Base-by-base conservation (phyloP, 2,797 vertebrate genomes). In the Eurystomus glaucurus region DNA sequence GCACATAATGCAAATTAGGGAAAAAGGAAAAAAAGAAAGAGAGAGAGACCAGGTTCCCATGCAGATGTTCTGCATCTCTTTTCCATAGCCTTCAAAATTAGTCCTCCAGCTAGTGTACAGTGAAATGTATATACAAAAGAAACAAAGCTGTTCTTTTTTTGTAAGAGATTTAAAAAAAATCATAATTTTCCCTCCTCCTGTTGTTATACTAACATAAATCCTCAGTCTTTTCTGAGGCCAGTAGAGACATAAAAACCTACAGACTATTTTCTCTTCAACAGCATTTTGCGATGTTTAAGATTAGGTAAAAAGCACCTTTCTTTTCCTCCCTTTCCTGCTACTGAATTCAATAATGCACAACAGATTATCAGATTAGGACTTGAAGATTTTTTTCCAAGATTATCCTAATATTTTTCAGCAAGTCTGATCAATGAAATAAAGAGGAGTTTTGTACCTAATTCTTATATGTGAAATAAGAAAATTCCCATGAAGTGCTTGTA, bases 1-100 rank as follows among this genome's bases (percentile, higher is more conserved):
- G 57, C 90, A 81, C 85, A 69, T 83, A 88, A 96, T 91, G 89
- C 71, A 97, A 95, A 97, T 97, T 78, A 93, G 48, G n/a, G 50
- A 41, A 94, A 90, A 88, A 48, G 6, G 15, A 43, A 68, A 41
- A 51, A 35, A 45, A 39, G 14, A 37, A 10, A 9, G 14, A 58
- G 15, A 64, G 19, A 55, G 51, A 83, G 69, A 85, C 68, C 35
- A 75, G 69, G 79, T 88, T 97, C 94, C 90, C 93, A 88, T 95
- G 83, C 66, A 96, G 95, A 94, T 90, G 92, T 94, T 94, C 70
- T 65, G 65, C 74, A 96, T 58, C 35, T 82, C 68, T 87, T 96
- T 96, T 81, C 48, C 66, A 74, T 62, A 86, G 74, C 45, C 58
- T 87, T 96, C 92, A 84, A 84, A 86, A 92, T 79, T 70, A 85